These are phyloP conservation scores for Oxygymnocypris stewartii DNA, from an alignment of 2,113 vertebrate species.

Conservation along the genomic window DNA sequence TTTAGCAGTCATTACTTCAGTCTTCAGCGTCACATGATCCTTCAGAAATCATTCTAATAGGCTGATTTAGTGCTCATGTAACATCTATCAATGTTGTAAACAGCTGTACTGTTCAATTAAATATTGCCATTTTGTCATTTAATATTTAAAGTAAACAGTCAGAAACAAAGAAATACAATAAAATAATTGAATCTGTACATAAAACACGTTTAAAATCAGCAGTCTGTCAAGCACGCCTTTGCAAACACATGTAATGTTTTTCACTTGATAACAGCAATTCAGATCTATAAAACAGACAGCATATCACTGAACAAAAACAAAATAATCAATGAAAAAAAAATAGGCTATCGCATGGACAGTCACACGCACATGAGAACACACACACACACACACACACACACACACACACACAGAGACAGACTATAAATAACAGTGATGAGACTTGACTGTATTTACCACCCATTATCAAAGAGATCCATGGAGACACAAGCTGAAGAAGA, in stretches of 20 bases:
- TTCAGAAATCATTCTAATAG: not conserved
- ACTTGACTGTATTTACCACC: conserved; percentile 31
- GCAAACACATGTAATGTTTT: not conserved
- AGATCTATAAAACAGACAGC: not conserved
- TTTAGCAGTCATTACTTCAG: not conserved
- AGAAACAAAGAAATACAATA: not conserved
- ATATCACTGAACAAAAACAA: not conserved
- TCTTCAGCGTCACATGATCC: not conserved
- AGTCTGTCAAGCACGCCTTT: no score
- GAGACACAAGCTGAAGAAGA: not conserved
- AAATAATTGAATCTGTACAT: not conserved
- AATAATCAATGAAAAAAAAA: not conserved
- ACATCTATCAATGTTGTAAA: not conserved
- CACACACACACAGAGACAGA: not conserved
- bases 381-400: not conserved
- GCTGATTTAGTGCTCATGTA: not conserved
- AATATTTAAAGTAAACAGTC: not conserved
- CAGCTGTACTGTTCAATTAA: no score
- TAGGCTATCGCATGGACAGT: not conserved
- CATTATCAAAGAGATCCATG: conserved; percentile 10
- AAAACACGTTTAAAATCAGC: not conserved
- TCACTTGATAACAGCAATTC: not conserved
- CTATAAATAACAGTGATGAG: conserved; percentile 23
- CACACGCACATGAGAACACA: not conserved
- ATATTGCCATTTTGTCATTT: not conserved